Evolutionary conservation across 2,113 vertebrate genomes (phyloP).

Genomic region (Pangasianodon hypophthalmus): DNA sequence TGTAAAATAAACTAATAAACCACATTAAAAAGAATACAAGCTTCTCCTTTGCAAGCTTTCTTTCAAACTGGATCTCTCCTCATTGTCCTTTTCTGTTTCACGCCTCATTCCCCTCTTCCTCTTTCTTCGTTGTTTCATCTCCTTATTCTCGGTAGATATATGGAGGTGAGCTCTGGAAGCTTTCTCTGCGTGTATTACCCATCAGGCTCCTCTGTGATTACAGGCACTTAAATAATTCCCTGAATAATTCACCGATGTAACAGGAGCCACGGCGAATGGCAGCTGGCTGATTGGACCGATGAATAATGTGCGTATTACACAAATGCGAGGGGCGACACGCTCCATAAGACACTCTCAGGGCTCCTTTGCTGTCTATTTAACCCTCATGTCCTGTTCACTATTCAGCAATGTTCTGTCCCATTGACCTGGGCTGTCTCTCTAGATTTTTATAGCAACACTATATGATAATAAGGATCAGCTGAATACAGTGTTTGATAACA

Average conservation of each 20-base stretch:
- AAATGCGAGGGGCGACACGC: slow-evolving; percentile 32
- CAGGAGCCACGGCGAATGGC: slow-evolving; percentile 67
- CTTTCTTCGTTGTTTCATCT: background rate
- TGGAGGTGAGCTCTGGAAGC: slow-evolving; percentile 24
- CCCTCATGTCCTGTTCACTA: slow-evolving; percentile 20
- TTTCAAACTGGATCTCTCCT: background rate
- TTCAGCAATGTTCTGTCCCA: slow-evolving; percentile 4
- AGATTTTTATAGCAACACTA: background rate
- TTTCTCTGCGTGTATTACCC: slow-evolving; percentile 41
- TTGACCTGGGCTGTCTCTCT: slow-evolving; percentile 2
- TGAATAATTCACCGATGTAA: slow-evolving; percentile 58
- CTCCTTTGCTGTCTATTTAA: slow-evolving; percentile 14
- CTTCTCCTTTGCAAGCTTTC: slow-evolving; percentile 1
- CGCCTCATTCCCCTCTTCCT: background rate
- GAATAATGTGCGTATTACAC: slow-evolving; percentile 40
- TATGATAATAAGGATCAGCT: background rate
- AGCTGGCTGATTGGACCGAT: slow-evolving; percentile 62
- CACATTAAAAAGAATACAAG: background rate
- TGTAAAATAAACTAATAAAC: slow-evolving; percentile 2
- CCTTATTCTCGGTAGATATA: slow-evolving; percentile 31
- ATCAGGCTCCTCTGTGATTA: slow-evolving; percentile 41
- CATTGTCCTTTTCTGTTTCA: background rate
- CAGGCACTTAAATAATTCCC: slow-evolving; percentile 48
- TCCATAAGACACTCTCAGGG: slow-evolving; percentile 27
- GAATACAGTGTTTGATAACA: background rate